Conservation (phyloP, 2,888 invertebrate genomes). For the Asteroscopus sphinx region DNA sequence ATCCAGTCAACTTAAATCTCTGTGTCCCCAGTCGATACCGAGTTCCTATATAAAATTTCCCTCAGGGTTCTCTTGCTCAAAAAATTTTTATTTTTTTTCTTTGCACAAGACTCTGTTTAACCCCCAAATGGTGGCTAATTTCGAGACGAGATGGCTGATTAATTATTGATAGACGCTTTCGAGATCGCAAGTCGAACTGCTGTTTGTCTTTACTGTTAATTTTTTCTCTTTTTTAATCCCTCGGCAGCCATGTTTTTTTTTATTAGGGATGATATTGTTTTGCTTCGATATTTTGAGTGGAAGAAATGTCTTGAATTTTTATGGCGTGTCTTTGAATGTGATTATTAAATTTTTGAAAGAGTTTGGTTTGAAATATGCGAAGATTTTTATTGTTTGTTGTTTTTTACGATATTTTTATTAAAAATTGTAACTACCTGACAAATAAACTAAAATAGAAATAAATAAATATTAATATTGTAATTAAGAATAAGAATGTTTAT, state of each 20-base stretch:
- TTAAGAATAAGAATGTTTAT: too few species aligned
- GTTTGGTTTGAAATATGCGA: not conserved
- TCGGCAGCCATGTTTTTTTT: slow-evolving; percentile 72
- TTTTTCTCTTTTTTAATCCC: slow-evolving; percentile 78
- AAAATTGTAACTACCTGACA: too few species aligned
- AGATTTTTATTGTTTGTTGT: not conserved
- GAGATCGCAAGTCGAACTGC: slow-evolving; percentile 72
- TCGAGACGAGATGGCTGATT: slow-evolving; percentile 84
- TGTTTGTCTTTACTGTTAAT: slow-evolving; percentile 86
- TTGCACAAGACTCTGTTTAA: slow-evolving; percentile 79
- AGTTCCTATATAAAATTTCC: slow-evolving; percentile 87
- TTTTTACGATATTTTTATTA: too few species aligned
- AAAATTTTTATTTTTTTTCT: slow-evolving; percentile 74
- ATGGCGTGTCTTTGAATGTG: not conserved
- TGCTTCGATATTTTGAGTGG: slow-evolving; percentile 43
- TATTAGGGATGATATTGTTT: slow-evolving; percentile 73
- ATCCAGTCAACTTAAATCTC: slow-evolving; percentile 59
- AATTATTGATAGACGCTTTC: slow-evolving; percentile 85
- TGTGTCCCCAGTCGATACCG: slow-evolving; percentile 72
- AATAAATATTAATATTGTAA: too few species aligned
- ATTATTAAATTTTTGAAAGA: not conserved
- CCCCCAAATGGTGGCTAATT: slow-evolving; percentile 86
- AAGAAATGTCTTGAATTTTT: slow-evolving; percentile 10
- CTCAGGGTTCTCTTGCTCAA: slow-evolving; percentile 76
- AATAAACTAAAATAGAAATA: too few species aligned